phyloP scores from a whole-genome alignment of 2,113 vertebrate species.

The Diadophis punctatus region DNA sequence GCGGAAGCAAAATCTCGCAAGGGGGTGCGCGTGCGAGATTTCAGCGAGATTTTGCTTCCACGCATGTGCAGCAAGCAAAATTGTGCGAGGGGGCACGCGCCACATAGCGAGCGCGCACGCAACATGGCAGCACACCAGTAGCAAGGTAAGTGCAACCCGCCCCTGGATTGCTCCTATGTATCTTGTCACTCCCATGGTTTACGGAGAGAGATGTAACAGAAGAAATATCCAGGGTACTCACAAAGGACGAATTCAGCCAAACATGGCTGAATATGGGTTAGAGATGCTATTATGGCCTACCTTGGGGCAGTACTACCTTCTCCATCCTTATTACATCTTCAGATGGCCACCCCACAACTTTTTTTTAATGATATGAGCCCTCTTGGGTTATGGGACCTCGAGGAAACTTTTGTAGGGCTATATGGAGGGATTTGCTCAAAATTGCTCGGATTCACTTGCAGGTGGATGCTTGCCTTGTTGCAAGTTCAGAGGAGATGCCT shows the following conservation, averaged over 20 bases:
- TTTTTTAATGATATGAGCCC: background rate
- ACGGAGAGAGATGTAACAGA: background rate
- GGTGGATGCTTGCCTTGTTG: background rate
- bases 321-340: conserved; percentile 1
- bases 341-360: background rate
- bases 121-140: too few relatives aligned
- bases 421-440: background rate
- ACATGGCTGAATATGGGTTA: background rate
- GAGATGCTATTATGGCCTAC: background rate
- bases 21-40: too few relatives aligned
- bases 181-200: background rate
- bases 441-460: background rate
- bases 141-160: too few relatives aligned
- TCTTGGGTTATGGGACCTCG: background rate
- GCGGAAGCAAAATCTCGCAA: too few relatives aligned
- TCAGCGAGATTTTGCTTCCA: too few relatives aligned
- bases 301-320: background rate
- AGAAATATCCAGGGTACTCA: background rate
- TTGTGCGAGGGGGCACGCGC: too few relatives aligned
- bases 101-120: too few relatives aligned
- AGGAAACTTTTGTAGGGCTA: background rate
- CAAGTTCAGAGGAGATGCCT: background rate
- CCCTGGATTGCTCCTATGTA: background rate
- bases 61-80: too few relatives aligned
- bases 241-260: background rate